These are phyloP conservation scores for Gallinago nigripennis DNA, from an alignment of 2,797 vertebrate species.

Conservation along the genomic window DNA sequence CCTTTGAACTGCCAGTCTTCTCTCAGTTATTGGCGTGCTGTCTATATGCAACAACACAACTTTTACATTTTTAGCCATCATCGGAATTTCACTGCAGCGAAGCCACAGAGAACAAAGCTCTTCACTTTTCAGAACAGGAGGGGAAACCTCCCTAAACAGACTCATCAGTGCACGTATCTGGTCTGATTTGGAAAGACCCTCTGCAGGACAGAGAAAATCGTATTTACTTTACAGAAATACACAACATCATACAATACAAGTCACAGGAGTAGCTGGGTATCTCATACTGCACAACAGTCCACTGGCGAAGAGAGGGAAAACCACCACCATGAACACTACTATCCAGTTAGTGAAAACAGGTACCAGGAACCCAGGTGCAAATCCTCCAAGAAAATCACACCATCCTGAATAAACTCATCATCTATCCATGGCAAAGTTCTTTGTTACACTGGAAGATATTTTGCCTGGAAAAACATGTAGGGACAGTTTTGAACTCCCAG, in stretches of 20 bases:
- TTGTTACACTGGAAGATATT: not conserved
- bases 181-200: not conserved
- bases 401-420: not conserved
- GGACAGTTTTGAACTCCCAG: not conserved
- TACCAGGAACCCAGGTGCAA: not conserved
- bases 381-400: not conserved
- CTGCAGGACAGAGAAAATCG: not conserved
- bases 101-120: not conserved
- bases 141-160: not conserved
- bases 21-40: not conserved
- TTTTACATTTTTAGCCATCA: not conserved
- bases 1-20: not conserved
- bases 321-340: not conserved
- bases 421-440: not conserved
- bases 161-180: not conserved
- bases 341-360: not conserved
- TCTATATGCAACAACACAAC: not conserved
- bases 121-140: not conserved
- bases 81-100: not conserved
- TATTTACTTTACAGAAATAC: not conserved
- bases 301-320: not conserved
- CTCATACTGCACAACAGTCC: not conserved
- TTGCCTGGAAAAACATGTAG: rapidly evolving
- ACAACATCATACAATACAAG: not conserved
- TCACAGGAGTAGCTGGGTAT: not conserved